Conservation (phyloP, 2,113 vertebrate species). For the Upupa epops region DNA sequence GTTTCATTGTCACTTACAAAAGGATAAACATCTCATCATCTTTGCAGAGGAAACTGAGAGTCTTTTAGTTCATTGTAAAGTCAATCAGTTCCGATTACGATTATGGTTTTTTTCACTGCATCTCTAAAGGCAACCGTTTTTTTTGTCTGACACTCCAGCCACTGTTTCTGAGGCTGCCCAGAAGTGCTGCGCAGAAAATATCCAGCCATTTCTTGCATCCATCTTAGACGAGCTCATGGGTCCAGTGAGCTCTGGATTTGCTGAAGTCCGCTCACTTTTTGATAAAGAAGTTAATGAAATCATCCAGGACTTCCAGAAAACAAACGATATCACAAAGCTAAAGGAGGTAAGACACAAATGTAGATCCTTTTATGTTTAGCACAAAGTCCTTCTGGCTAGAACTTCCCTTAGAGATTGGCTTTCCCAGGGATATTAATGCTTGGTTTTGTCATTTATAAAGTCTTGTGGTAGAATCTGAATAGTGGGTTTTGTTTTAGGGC, state of each 20-base stretch:
- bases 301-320: constrained; percentile 75
- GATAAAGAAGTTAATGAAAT: constrained; percentile 82
- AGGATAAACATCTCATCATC: neutral
- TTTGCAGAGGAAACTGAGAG: neutral
- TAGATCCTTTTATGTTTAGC: neutral
- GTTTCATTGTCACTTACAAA: neutral
- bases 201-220: constrained; percentile 85
- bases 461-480: neutral
- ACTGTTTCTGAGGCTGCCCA: constrained; percentile 78
- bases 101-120: neutral
- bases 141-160: constrained; percentile 63
- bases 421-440: neutral
- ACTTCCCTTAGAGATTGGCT: neutral
- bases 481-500: neutral
- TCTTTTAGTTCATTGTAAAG: neutral
- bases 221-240: constrained; percentile 93
- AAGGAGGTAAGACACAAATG: constrained; percentile 75
- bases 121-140: neutral
- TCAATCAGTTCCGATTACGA: neutral
- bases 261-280: constrained; percentile 80
- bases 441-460: neutral
- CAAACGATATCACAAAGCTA: constrained; percentile 62
- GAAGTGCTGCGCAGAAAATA: constrained; percentile 76
- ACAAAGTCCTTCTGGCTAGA: neutral
- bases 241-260: constrained; percentile 88